Base-by-base conservation (phyloP, 2,113 vertebrate genomes). In the Corydoras maculifer region DNA sequence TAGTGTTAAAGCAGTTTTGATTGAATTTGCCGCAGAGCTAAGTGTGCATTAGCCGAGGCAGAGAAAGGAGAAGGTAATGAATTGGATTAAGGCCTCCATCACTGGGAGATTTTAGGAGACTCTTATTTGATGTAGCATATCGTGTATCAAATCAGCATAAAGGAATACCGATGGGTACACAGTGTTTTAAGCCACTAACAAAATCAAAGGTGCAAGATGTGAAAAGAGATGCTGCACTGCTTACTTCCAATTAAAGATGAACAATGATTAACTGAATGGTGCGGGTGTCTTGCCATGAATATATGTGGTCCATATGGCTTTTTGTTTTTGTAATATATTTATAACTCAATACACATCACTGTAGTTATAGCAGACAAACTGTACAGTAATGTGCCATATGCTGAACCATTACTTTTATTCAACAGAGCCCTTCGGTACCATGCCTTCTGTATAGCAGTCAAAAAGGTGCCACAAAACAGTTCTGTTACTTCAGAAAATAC, bases 241-340 rank as follows among this genome's bases (percentile, higher is more conserved):
- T 78, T 72, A 65, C 65, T 69, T 75, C 71, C 67, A 75, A 75
- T 78, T 75, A 75, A 35, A 68, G 71, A 75, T 72, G 73, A 78
- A 68, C 70, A 69, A 65, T 75, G 69, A 75, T 68, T 75, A 73
- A 73, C 64, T 54, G 64, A 49, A 73, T 73, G 57, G 49, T 61
- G 57, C 29, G 30, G 49, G 57, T 25, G 60, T 72, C 51, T 67
- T 72, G 65, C 54, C 61, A 18, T 60, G 68, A 61, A 71, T 75
- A 69, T 48, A 68, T 54, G 49, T 11, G 25, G 54, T 29, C 61
- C 77, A 68, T 72, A 73, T 69, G 69, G 69, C 69, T 25, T 43
- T 5, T 48, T 62, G 61, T 68, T 68, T 67, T 31, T 58, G 51
- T 68, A 72, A 63, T 66, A 68, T 62, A 70, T 70, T 70, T 69